A percentile compares a stretch with the other conserved stretches of the same genome.
Evolutionary conservation across 1,140 invertebrate species (phyloP).

Genomic region (Euwallacea fornicatus): DNA sequence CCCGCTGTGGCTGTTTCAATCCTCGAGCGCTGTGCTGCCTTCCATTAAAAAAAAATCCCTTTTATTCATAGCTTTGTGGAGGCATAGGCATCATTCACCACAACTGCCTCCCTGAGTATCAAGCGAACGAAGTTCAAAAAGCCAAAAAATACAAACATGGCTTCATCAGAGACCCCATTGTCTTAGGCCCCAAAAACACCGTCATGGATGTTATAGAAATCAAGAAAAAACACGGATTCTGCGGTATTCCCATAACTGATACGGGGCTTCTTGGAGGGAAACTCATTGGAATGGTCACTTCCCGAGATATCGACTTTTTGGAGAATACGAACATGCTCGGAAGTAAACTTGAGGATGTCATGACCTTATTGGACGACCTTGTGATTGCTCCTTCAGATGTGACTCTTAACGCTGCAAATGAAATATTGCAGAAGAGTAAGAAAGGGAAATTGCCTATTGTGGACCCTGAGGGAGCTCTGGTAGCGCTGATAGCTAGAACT

Average conservation of each 20-base stretch:
- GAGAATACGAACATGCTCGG: slow-evolving; percentile 61
- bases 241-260: slow-evolving; percentile 94
- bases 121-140: slow-evolving; percentile 95
- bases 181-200: slow-evolving; percentile 82
- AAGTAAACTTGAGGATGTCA: slow-evolving; percentile 69
- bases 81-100: slow-evolving; percentile 99
- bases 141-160: slow-evolving; percentile 99
- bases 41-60: no score
- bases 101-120: slow-evolving; percentile 93
- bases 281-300: slow-evolving; percentile 95
- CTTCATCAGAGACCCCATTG: slow-evolving; percentile 95
- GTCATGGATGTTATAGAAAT: slow-evolving; percentile 84
- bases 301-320: slow-evolving; percentile 95
- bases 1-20: no score
- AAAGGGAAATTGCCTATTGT: slow-evolving; percentile 97
- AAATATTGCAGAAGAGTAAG: slow-evolving; percentile 93
- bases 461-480: slow-evolving; percentile 85
- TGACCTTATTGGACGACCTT: slow-evolving; percentile 87
- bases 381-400: slow-evolving; percentile 87
- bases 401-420: slow-evolving; percentile 90
- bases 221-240: slow-evolving; percentile 93
- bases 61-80: slow-evolving; percentile 71
- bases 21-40: no score
- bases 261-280: slow-evolving; percentile 92
- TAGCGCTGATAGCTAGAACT: slow-evolving; percentile 94